These are phyloP conservation scores for Procambarus clarkii DNA, from an alignment of 1,140 invertebrate species.

Conservation along the genomic window DNA sequence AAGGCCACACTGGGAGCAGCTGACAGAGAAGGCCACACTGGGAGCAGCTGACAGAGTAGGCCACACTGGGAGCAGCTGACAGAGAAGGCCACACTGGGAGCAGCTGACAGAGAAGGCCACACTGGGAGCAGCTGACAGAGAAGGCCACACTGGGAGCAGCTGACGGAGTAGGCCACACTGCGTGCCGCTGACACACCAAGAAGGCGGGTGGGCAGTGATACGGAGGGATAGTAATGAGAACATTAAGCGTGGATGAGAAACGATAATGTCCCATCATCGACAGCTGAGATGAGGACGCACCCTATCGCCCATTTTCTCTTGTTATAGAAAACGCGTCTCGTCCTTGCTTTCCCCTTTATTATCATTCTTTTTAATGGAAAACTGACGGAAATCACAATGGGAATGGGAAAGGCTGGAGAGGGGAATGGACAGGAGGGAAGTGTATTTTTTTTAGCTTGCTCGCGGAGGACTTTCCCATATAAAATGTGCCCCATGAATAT, in stretches of 20 bases:
- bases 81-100: background rate
- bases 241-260: slow-evolving; percentile 67
- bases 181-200: background rate
- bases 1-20: background rate
- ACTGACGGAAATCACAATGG: slow-evolving; percentile 46
- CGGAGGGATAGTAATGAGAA: slow-evolving; percentile 58
- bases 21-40: background rate
- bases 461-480: no score
- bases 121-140: background rate
- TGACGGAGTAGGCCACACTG: background rate
- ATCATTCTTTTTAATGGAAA: slow-evolving; percentile 52
- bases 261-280: slow-evolving; percentile 66
- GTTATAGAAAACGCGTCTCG: slow-evolving; percentile 64
- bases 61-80: background rate
- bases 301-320: slow-evolving; percentile 67
- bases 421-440: background rate
- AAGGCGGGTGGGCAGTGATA: slow-evolving; percentile 59
- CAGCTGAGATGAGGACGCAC: slow-evolving; percentile 65
- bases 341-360: slow-evolving; percentile 32
- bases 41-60: background rate
- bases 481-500: no score
- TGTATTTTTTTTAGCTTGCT: background rate
- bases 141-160: background rate
- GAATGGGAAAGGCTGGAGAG: background rate
- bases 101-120: background rate